Conservation (phyloP, 2,113 vertebrate species). For the Riparia riparia region DNA sequence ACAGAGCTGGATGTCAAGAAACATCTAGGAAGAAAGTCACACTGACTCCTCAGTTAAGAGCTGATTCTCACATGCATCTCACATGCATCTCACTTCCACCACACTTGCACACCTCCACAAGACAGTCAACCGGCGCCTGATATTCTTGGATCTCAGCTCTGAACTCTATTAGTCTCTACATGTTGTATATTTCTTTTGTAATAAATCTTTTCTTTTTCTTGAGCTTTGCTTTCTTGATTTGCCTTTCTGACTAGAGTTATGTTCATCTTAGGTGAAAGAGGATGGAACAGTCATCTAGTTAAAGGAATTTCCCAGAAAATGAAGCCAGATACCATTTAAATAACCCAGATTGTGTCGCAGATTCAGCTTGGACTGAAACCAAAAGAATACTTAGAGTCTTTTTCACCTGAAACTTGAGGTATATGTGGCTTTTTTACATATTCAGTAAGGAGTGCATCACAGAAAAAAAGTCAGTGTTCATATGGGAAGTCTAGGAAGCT, state of each 20-base stretch:
- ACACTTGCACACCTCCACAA: not conserved
- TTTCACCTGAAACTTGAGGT: not conserved
- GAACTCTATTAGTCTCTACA: not conserved
- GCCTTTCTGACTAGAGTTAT: not conserved
- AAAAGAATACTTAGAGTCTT: not conserved
- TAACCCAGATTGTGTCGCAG: not conserved
- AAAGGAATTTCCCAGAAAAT: not conserved
- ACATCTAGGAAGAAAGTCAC: not conserved
- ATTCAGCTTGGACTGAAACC: not conserved
- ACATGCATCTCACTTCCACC: not conserved
- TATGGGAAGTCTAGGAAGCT: not conserved
- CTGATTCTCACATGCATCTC: fast-evolving
- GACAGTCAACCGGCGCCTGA: not conserved
- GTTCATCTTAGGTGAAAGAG: not conserved
- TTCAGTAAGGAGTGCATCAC: not conserved
- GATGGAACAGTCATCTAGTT: not conserved
- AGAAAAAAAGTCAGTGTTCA: not conserved
- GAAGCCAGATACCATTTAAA: not conserved
- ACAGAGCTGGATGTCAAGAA: not conserved
- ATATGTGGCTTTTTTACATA: not conserved
- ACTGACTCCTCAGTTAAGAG: not conserved
- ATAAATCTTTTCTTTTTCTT: not conserved
- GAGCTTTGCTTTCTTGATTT: not conserved
- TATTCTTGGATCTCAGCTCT: not conserved
- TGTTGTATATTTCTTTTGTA: not conserved